Base-by-base conservation (phyloP, 2,113 vertebrate genomes). In the Neoarius graeffei region DNA sequence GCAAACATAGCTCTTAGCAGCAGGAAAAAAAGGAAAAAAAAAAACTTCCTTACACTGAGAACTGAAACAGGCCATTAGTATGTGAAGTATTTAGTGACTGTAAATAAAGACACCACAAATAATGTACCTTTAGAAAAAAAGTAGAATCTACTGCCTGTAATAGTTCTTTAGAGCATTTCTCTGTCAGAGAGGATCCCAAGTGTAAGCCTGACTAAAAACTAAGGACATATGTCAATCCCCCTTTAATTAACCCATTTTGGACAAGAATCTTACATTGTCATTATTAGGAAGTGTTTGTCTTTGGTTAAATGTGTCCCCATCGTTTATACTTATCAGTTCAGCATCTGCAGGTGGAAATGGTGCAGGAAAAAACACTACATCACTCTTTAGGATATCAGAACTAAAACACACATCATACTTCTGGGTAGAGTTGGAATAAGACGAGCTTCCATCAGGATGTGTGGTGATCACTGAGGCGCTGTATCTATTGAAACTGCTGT, bases 371-470 rank as follows among this genome's bases (percentile, higher is more conserved):
- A 95, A 93, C 48, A 94, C 92, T 25, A 82, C 80, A 14, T 82
- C 80, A 82, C 80, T 82, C 25, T 82, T 82, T 30, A 82, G 19
- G 13, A 35, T 0, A 93, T 94, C 93, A 57, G 93, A 94, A 85
- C 93, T 94, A 90, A 95, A 95, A 87, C 94, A 94, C 89, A 94
- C 93, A 3, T 94, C 93, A 88, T 94, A 94, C 90, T 94, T 93
- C 91, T 94, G 93, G 86, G 93, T 92, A 87, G 94, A 87, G 91
- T 94, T 94, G 13, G 92, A 94, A 92, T 94, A 94, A 92, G 93
- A 94, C 93, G 93, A 94, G 74, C 92, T 94, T 81, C 94, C 94
- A 66, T 94, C 93, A 88, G 94, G 94, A 83, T 94, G 93, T 84
- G 92, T 93, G 91, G 92, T 93, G 91, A 94, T 94, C 92, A 94